Evolutionary conservation across 2,797 vertebrate genomes (phyloP).

Genomic region (Pangasius mekongensis): DNA sequence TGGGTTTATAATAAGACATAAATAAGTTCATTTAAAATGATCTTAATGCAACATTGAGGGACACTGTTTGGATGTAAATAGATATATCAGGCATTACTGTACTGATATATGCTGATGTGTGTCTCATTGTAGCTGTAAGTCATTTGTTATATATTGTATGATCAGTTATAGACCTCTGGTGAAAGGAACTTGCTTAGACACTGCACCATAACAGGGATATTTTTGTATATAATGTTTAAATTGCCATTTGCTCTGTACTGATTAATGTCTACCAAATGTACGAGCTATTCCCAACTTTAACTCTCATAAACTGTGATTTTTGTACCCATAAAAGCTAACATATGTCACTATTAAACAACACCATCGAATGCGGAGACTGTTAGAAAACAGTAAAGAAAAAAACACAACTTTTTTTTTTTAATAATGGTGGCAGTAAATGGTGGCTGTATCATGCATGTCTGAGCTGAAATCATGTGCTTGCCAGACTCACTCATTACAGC

Average conservation of each 20-base stretch:
- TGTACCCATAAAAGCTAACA: background rate
- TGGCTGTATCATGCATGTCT: background rate
- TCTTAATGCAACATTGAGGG: background rate
- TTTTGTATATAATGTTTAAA: background rate
- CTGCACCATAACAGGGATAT: background rate
- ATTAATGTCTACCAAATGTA: background rate
- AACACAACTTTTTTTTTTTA: background rate
- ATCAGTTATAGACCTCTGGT: background rate
- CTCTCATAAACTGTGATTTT: background rate
- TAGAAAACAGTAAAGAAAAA: background rate
- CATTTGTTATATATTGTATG: background rate
- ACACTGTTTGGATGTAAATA: background rate
- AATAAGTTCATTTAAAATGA: background rate
- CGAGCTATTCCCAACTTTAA: background rate
- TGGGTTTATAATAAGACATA: background rate
- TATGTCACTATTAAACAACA: background rate
- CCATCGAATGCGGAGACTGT: background rate
- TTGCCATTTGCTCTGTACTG: background rate
- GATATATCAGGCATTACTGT: background rate
- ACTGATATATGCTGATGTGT: background rate
- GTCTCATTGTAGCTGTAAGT: background rate
- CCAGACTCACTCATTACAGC: slow-evolving; percentile 30
- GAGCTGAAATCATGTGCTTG: slow-evolving; percentile 1
- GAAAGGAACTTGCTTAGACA: background rate
- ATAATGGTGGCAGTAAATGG: background rate